These are phyloP conservation scores for Zenarchopterus dispar DNA, from an alignment of 2,797 vertebrate genomes.

Conservation along the genomic window DNA sequence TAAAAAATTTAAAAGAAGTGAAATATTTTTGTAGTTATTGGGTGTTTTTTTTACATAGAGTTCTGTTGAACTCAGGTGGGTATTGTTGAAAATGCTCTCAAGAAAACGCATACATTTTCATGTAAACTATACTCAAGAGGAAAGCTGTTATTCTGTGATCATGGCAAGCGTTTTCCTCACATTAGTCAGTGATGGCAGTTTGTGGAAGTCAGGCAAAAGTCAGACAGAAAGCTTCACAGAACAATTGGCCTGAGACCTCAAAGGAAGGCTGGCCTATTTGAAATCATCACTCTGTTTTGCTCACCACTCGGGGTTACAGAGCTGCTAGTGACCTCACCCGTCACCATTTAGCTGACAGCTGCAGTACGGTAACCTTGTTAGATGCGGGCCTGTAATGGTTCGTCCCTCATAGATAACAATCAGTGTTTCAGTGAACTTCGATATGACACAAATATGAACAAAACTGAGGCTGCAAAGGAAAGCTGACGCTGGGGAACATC, in stretches of 20 bases:
- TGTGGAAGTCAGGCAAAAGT: conserved; percentile 57
- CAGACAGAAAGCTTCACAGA: conserved; percentile 40
- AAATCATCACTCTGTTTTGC: conserved; percentile 67
- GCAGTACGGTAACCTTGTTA: conserved; percentile 74
- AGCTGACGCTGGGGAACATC: conserved; percentile 67
- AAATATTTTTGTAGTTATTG: too few species aligned
- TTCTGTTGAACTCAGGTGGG: conserved; percentile 1
- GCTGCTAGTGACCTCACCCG: conserved; percentile 70
- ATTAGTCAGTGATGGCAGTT: conserved; percentile 47
- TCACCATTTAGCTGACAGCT: conserved; percentile 76
- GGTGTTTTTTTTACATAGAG: too few species aligned
- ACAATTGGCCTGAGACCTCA: conserved; percentile 62
- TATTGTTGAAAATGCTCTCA: conserved; percentile 13
- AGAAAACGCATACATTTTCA: not conserved
- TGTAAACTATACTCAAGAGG: conserved; percentile 14
- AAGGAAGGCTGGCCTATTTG: conserved; percentile 59
- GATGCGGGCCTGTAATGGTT: conserved; percentile 49
- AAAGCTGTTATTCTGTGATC: conserved; percentile 35
- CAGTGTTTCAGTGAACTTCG: conserved; percentile 73
- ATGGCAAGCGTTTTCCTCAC: conserved; percentile 37
- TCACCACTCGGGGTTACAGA: conserved; percentile 59
- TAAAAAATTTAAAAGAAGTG: too few species aligned
- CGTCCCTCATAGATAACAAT: conserved; percentile 76
- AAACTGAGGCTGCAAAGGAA: conserved; percentile 58
- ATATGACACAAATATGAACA: conserved; percentile 78